These are phyloP conservation scores for Brassicogethes aeneus DNA, from an alignment of 2,888 invertebrate species.

Conservation along the genomic window DNA sequence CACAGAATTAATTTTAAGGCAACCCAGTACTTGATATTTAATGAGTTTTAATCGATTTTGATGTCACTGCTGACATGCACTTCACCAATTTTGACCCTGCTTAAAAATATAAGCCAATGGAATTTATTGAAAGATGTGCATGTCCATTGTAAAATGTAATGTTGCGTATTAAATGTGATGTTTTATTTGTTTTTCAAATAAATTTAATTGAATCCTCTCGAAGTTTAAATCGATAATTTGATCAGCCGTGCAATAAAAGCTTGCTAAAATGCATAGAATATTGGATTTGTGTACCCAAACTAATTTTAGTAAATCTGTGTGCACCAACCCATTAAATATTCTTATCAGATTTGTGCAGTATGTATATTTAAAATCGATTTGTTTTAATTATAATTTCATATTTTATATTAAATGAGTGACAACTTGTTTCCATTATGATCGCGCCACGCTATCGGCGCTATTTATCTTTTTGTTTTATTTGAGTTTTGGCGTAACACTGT, in stretches of 20 bases:
- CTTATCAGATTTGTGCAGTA: slow-evolving; percentile 9
- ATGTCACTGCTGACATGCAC: too few relatives aligned
- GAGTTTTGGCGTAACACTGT: too few relatives aligned
- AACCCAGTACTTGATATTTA: too few relatives aligned
- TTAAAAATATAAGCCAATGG: too few relatives aligned
- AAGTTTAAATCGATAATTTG: slow-evolving; percentile 8
- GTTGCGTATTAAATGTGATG: not conserved
- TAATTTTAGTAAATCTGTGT: slow-evolving; percentile 10
- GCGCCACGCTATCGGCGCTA: not conserved
- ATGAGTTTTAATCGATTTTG: too few relatives aligned
- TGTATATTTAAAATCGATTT: slow-evolving; percentile 1
- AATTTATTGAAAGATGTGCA: too few relatives aligned
- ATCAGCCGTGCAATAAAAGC: slow-evolving; percentile 8
- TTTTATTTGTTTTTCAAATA: not conserved
- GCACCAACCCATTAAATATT: slow-evolving; percentile 9
- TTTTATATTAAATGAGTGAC: not conserved
- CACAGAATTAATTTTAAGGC: too few relatives aligned
- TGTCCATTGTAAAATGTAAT: not conserved
- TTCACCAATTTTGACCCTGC: too few relatives aligned
- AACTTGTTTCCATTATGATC: not conserved
- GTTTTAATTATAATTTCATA: not conserved
- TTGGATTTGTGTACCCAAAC: slow-evolving; percentile 10
- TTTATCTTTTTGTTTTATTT: not conserved
- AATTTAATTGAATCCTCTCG: slow-evolving; percentile 3
- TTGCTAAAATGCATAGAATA: slow-evolving; percentile 10